Evolutionary conservation across 2,888 invertebrate genomes (phyloP).

Genomic region (Sinhomidia bicolor): DNA sequence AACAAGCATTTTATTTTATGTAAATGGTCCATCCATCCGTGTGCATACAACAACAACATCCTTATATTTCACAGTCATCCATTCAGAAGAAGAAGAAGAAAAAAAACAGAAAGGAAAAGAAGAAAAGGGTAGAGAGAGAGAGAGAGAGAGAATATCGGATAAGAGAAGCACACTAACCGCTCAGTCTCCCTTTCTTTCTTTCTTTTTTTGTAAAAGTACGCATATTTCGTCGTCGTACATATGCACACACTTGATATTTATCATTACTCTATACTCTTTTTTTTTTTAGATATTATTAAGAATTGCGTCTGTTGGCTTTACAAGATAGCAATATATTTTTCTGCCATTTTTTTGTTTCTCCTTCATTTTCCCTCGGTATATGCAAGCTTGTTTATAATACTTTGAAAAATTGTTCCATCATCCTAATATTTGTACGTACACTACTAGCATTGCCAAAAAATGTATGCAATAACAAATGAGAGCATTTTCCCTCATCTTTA

Average conservation of each 20-base stretch:
- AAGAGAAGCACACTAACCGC: constrained; percentile 23
- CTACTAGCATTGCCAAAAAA: constrained; percentile 27
- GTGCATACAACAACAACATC: constrained; percentile 20
- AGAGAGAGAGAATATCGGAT: background rate
- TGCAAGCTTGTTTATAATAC: background rate
- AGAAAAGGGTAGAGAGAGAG: background rate
- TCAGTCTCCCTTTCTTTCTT: background rate
- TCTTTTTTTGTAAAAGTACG: background rate
- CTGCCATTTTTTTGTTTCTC: background rate
- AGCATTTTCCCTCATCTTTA: background rate
- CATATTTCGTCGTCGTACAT: constrained; percentile 13
- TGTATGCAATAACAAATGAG: background rate
- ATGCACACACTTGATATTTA: background rate
- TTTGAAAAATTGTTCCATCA: constrained; percentile 26
- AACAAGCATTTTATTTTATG: constrained; percentile 46
- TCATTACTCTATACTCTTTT: no score
- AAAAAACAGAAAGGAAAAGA: background rate
- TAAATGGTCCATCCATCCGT: constrained; percentile 38
- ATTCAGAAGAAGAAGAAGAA: background rate
- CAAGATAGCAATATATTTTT: background rate
- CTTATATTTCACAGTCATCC: constrained; percentile 13
- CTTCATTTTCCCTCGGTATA: background rate
- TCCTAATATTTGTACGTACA: background rate
- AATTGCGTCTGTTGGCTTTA: background rate
- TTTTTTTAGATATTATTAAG: background rate